Percentiles rank a stretch among this genome's conserved stretches.
These are phyloP conservation scores for Drosophila melanosoma DNA, from an alignment of 2,888 invertebrate genomes.

Conservation along the genomic window DNA sequence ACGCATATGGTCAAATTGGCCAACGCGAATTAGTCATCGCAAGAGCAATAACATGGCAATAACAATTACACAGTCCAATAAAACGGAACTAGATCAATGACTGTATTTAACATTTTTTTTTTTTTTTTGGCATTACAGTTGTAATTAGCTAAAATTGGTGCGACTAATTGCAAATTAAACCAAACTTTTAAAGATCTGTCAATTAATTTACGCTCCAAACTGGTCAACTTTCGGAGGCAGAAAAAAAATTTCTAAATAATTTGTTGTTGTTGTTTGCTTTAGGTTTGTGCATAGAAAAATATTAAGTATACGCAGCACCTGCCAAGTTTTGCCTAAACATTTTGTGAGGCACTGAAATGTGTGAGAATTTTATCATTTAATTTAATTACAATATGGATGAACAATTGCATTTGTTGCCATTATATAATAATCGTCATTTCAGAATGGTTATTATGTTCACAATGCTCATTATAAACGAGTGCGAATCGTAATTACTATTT, in stretches of 20 bases:
- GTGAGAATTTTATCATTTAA: conserved; percentile 4
- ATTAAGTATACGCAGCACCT: background rate
- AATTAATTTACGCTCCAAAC: background rate
- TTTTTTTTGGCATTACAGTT: conserved; percentile 32
- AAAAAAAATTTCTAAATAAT: background rate
- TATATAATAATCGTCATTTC: conserved; percentile 4
- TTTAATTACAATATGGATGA: conserved; percentile 1
- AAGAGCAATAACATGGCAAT: conserved; percentile 7
- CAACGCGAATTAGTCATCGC: conserved; percentile 43
- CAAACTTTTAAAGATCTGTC: background rate
- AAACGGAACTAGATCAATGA: conserved; percentile 74
- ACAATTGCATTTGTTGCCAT: conserved; percentile 13
- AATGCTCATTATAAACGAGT: conserved; percentile 38
- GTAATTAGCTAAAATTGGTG: conserved; percentile 11
- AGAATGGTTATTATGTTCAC: conserved; percentile 17
- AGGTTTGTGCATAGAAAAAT: background rate
- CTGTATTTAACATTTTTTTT: conserved; percentile 9
- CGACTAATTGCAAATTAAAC: conserved; percentile 1
- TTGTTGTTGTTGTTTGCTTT: background rate
- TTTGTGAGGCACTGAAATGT: background rate
- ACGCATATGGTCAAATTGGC: conserved; percentile 32
- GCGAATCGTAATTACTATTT: conserved; percentile 41
- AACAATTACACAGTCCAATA: conserved; percentile 14
- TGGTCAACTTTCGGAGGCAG: no score
- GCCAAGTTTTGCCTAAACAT: background rate